A percentile compares a stretch with the other conserved stretches of the same genome.
These are phyloP conservation scores for Plestiodon gilberti DNA, from an alignment of 2,113 vertebrate genomes.

Conservation along the genomic window DNA sequence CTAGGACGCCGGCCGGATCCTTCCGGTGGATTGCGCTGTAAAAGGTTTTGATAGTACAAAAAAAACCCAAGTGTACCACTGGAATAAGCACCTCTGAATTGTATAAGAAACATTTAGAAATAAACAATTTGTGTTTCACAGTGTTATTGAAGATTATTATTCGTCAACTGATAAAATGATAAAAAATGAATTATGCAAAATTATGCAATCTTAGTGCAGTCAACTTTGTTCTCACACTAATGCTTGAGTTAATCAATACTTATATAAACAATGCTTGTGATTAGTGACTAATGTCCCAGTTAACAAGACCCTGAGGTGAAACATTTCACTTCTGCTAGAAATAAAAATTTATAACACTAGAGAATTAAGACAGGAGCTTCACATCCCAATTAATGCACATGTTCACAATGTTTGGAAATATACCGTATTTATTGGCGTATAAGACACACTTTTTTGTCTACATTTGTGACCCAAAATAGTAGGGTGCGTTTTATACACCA, in stretches of 20 bases:
- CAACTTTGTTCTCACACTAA: slow-evolving; percentile 16
- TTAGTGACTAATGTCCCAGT: slow-evolving; percentile 51
- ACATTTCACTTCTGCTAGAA: slow-evolving; percentile 37
- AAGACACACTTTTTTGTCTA: no score
- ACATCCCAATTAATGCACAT: background rate
- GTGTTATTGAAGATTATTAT: background rate
- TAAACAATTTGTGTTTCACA: no score
- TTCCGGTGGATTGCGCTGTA: no score
- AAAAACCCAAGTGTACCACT: no score
- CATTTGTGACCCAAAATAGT: no score
- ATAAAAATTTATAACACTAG: slow-evolving; percentile 37
- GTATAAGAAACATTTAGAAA: no score
- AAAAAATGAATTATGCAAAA: slow-evolving; percentile 34
- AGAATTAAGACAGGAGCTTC: background rate
- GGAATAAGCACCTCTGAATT: no score
- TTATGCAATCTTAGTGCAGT: slow-evolving; percentile 40
- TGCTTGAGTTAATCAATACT: slow-evolving; percentile 54
- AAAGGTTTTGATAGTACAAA: no score
- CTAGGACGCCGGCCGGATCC: no score
- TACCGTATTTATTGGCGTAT: no score
- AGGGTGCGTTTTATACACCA: no score
- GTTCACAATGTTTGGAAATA: background rate
- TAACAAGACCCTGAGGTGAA: slow-evolving; percentile 32
- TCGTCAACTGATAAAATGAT: slow-evolving; percentile 24
- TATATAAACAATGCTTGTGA: slow-evolving; percentile 54